Evolutionary conservation across 2,113 vertebrate species (phyloP), one percentile per base, ranked within the genome.

Genomic region (Podilymbus podiceps): DNA sequence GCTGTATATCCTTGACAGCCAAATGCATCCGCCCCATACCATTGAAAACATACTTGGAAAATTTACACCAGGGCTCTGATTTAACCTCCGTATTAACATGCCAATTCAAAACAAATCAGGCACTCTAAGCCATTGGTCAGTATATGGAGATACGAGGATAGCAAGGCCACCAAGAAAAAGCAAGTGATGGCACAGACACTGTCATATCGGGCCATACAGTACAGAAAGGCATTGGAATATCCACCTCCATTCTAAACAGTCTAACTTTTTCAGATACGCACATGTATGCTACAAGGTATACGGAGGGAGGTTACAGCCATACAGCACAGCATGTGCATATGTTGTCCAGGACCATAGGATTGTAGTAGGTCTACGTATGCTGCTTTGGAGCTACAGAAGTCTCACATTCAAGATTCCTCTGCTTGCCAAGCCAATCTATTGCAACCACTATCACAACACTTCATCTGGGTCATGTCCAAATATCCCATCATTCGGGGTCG

Each of bases 321-420:
- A 31, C 8, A 71, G 42, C 27, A 46, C 42, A 22, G 11, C 4
- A 25, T 0, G 0, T 23, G 30, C 2, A 0, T 8, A 3, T 22
- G 21, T 7, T 75, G 50, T 38, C 30, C 47, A 80, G 47, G 27
- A 50, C 35, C 19, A 10, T 8, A 68, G 56, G 24, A 27, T 5
- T 42, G 33, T 5, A 44, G 40, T 2, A 47, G 27, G 31, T 66
- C n/a, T 30, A 20, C 7, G 2, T 5, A 27, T 0, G 1, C 35
- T 27, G 15, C 28, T 73, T 75, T 4, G 23, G 47, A 91, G 42
- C n/a, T 72, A 75, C 28, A 50, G 27, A 40, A 66, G 19, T 49
- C 55, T 62, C 5, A 5, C 50, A 16, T 24, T 53, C 30, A 73
- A 73, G 69, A 28, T n/a, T 27, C 20, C n/a, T 25, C 23, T 46